Base-by-base conservation (phyloP, 2,113 vertebrate species). In the Cryptomyrus ogoouensis region DNA sequence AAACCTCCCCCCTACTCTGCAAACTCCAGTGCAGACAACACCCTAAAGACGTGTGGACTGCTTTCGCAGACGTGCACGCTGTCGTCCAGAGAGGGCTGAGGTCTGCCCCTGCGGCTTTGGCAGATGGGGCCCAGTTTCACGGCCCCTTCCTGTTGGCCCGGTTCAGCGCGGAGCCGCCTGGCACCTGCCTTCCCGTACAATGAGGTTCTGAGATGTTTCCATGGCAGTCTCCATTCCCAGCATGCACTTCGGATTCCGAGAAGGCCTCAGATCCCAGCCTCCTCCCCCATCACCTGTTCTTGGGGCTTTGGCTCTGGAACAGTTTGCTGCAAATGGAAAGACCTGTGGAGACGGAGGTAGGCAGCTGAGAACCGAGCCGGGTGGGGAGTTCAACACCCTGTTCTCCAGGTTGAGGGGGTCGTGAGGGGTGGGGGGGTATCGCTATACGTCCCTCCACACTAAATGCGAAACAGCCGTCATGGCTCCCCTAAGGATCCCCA, bases 251-350 rank as follows among this genome's bases (percentile, higher is more conserved):
- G 44, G 52, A 39, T 35, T 88, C 31, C 53, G 53, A 12, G 87
- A 52, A 88, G 39, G 9, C 17, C 19, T 15, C 31, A 21, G 56
- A 53, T 44, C 19, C 42, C 2, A 3, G 35, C 31, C 15, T 6
- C 42, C 21, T 19, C 35, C 52, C 2, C 93, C 56, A 93, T 96
- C 95, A 96, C 95, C 94, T 96, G 92, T 92, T 93, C 88, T 89
- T 84, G 62, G 94, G 92, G 52, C 94, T 92, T 77, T 91, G 93
- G 90, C 77, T 89, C 80, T 92, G 94, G 90, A 95, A 90, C 90
- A 94, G 92, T 90, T 93, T 94, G 92, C 91, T 91, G 92, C 95
- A 94, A 89, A 91, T 89, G 85, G 94, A 93, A 1, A 94, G 94
- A 91, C 95, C 96, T 96, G 92, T 49, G 39, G 58, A 91, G 52